phyloP scores from a whole-genome alignment of 1,140 invertebrate species.

The Drosophila kurseongensis region DNA sequence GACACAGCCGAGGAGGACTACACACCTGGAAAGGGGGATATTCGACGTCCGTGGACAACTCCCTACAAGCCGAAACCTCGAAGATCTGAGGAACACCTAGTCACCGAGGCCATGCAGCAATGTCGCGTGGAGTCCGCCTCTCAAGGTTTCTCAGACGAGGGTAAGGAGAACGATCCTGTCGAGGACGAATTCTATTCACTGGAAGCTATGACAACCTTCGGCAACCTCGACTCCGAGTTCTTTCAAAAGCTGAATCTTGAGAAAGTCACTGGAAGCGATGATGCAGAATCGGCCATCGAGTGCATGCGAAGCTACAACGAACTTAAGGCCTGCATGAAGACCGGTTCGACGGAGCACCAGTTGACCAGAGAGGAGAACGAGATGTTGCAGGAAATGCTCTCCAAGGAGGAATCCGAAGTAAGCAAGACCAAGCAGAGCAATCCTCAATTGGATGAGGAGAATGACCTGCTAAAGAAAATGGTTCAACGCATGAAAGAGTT shows the following conservation, averaged over 20 bases:
- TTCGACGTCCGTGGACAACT: slow-evolving; percentile 42
- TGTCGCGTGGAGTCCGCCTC: not conserved
- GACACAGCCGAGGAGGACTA: slow-evolving; percentile 57
- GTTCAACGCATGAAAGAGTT: slow-evolving; percentile 54
- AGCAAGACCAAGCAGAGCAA: not conserved
- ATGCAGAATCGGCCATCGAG: slow-evolving; percentile 51
- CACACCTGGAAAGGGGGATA: not conserved
- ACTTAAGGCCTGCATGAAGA: slow-evolving; percentile 50
- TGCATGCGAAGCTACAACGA: slow-evolving; percentile 70
- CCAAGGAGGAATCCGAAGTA: slow-evolving; percentile 3
- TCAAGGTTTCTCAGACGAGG: slow-evolving; percentile 4
- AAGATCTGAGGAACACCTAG: slow-evolving; percentile 47
- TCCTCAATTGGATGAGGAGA: slow-evolving; percentile 20
- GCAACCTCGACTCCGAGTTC: slow-evolving; percentile 64
- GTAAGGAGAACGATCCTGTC: slow-evolving; percentile 7
- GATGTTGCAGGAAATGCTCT: slow-evolving; percentile 34
- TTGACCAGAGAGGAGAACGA: slow-evolving; percentile 45
- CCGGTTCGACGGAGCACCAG: not conserved
- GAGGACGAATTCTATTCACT: slow-evolving; percentile 57
- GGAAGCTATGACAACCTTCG: slow-evolving; percentile 46
- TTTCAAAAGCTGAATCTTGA: slow-evolving; percentile 65
- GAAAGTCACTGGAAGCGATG: slow-evolving; percentile 31
- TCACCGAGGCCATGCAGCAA: slow-evolving; percentile 26
- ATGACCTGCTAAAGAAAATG: slow-evolving; percentile 60
- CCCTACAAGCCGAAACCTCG: slow-evolving; percentile 45